Evolutionary conservation across 2,797 vertebrate species (phyloP).

Genomic region (Petrocephalus sullivani): DNA sequence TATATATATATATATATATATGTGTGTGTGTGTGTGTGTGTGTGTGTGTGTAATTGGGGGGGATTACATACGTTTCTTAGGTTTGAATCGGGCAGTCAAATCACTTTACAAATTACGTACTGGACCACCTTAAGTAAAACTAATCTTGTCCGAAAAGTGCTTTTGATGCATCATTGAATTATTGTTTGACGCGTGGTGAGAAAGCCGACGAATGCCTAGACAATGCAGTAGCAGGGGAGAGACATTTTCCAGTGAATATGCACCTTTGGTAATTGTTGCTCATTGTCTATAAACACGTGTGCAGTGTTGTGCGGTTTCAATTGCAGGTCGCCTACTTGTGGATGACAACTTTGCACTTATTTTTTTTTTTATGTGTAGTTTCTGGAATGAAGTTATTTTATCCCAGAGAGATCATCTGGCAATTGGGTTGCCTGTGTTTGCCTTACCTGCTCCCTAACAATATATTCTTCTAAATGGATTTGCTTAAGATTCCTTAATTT

Average conservation of each 20-base stretch:
- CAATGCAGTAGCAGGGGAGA: not conserved
- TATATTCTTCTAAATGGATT: not conserved
- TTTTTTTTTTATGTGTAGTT: not conserved
- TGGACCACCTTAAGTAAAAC: not conserved
- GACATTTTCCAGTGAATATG: not conserved
- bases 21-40: too few species aligned
- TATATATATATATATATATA: too few species aligned
- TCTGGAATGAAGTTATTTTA: too few species aligned
- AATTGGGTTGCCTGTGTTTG: not conserved
- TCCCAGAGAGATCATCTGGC: not conserved
- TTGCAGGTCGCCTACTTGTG: not conserved
- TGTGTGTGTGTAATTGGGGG: not conserved
- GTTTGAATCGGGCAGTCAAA: not conserved
- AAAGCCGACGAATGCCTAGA: not conserved
- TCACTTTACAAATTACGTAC: not conserved
- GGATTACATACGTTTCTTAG: not conserved
- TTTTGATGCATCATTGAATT: not conserved
- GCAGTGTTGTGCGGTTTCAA: not conserved
- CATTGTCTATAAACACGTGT: not conserved
- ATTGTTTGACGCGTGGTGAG: not conserved
- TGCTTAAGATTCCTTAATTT: not conserved
- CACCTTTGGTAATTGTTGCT: not conserved
- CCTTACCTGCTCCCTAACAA: not conserved
- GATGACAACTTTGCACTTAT: not conserved
- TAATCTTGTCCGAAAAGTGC: not conserved